Conservation (phyloP, 2,113 vertebrate species). For the Elgaria multicarinata region DNA sequence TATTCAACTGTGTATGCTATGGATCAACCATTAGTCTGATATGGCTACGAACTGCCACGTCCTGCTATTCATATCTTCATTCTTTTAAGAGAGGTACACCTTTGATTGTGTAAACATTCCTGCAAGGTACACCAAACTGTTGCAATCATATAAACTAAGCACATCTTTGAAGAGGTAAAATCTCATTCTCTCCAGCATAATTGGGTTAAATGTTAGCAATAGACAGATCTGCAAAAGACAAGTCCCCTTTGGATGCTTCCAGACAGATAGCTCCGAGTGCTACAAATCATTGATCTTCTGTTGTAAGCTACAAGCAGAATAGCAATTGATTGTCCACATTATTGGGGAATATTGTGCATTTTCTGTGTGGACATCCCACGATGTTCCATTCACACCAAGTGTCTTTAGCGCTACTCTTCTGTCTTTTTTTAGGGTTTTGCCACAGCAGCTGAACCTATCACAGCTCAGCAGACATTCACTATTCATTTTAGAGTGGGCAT, state of each 20-base stretch:
- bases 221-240: background rate
- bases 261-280: background rate
- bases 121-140: slow-evolving; percentile 45
- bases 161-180: slow-evolving; percentile 56
- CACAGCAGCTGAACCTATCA: background rate
- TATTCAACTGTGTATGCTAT: background rate
- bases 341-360: background rate
- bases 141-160: slow-evolving; percentile 52
- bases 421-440: background rate
- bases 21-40: background rate
- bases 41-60: slow-evolving; percentile 1
- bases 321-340: background rate
- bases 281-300: background rate
- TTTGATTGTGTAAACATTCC: slow-evolving; percentile 49
- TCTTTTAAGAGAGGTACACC: background rate
- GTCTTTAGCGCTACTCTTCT: background rate
- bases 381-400: background rate
- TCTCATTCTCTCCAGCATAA: slow-evolving; percentile 42
- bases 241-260: background rate
- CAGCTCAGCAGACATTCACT: background rate
- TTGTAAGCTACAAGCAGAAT: background rate
- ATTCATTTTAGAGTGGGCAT: no score
- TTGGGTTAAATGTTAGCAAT: background rate
- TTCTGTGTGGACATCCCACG: background rate
- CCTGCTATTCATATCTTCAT: background rate